Evolutionary conservation across 2,888 invertebrate genomes (phyloP).

Genomic region (Archips crataeganus): DNA sequence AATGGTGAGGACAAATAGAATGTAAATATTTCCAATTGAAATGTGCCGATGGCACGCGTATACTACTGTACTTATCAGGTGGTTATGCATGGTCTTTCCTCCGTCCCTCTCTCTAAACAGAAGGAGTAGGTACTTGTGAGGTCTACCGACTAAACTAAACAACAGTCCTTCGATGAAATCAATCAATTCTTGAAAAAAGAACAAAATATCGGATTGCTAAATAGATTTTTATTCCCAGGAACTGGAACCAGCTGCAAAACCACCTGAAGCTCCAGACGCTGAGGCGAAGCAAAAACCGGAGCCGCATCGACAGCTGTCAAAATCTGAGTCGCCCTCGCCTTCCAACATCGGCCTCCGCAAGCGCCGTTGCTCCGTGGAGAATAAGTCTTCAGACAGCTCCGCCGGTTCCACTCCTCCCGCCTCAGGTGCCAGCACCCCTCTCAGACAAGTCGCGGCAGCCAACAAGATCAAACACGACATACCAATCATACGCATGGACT

Average conservation of each 20-base stretch:
- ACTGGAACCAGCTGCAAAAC: slow-evolving; percentile 54
- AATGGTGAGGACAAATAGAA: too few relatives aligned
- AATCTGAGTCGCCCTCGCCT: slow-evolving; percentile 64
- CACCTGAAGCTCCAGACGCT: slow-evolving; percentile 70
- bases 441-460: slow-evolving; percentile 65
- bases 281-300: slow-evolving; percentile 78
- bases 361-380: slow-evolving; percentile 86
- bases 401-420: slow-evolving; percentile 87
- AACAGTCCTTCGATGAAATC: background rate
- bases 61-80: too few relatives aligned
- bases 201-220: too few relatives aligned
- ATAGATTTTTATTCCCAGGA: slow-evolving; percentile 6
- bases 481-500: slow-evolving; percentile 78
- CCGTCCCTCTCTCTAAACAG: too few relatives aligned
- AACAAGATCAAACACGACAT: slow-evolving; percentile 72
- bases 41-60: too few relatives aligned
- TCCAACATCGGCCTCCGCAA: slow-evolving; percentile 86
- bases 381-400: slow-evolving; percentile 86
- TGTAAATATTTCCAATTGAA: too few relatives aligned
- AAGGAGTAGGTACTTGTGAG: too few relatives aligned
- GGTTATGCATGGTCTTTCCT: too few relatives aligned
- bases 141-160: too few relatives aligned
- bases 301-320: slow-evolving; percentile 60
- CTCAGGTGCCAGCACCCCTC: slow-evolving; percentile 86
- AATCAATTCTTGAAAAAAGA: too few relatives aligned